Conservation (phyloP, 2,797 vertebrate species). For the Microchirus variegatus region DNA sequence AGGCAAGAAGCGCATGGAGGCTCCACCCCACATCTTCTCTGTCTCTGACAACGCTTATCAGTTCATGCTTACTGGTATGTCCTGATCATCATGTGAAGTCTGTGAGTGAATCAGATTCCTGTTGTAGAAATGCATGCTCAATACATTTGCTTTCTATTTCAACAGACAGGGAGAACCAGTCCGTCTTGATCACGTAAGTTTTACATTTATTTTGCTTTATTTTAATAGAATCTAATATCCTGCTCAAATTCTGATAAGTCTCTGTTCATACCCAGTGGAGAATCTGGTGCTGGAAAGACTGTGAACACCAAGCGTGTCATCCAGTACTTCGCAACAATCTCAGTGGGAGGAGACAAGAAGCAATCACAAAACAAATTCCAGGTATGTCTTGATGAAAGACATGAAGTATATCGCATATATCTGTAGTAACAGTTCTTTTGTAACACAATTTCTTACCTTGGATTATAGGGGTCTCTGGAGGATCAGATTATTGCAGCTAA, state of each 20-base stretch:
- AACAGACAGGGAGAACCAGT: conserved; percentile 86
- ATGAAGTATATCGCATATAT: neutral
- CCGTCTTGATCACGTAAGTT: conserved; percentile 86
- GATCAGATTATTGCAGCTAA: conserved; percentile 58
- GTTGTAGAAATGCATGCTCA: conserved; percentile 49
- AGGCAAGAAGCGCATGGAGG: conserved; percentile 91
- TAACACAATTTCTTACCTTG: neutral
- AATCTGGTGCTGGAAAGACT: conserved; percentile 85
- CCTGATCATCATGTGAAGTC: conserved; percentile 55
- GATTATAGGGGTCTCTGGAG: neutral
- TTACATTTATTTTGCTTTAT: conserved; percentile 68
- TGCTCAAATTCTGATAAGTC: conserved; percentile 11
- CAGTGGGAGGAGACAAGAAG: conserved; percentile 57
- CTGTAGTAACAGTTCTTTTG: neutral
- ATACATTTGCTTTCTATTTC: conserved; percentile 14
- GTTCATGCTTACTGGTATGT: conserved; percentile 77
- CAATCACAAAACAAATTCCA: conserved; percentile 20
- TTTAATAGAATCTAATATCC: neutral
- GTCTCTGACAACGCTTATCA: conserved; percentile 91
- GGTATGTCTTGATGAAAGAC: conserved; percentile 7
- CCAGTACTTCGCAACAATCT: conserved; percentile 82
- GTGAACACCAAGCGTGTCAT: conserved; percentile 86
- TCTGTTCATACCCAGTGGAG: conserved; percentile 66
- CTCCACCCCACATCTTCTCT: conserved; percentile 87
- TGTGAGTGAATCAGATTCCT: neutral